phyloP scores from a whole-genome alignment of 2,113 vertebrate genomes.

The Micronycteris hirsuta region DNA sequence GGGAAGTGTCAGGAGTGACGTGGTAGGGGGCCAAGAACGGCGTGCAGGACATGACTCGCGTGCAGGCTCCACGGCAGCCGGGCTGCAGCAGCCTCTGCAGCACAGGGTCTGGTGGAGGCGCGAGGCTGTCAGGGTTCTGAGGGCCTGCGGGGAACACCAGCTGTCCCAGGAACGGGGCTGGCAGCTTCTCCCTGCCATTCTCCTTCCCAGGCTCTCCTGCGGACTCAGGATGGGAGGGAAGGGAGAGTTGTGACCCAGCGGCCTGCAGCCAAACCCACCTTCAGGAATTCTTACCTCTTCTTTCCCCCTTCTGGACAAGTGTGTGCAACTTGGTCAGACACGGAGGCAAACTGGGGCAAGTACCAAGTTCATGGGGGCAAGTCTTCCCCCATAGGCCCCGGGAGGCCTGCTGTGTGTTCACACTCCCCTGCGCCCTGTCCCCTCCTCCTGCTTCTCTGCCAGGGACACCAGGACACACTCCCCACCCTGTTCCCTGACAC shows the following conservation, averaged over 20 bases:
- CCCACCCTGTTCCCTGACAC: not conserved
- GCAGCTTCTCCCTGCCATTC: not conserved
- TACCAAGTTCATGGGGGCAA: not conserved
- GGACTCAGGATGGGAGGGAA: not conserved
- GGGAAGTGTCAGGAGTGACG: not conserved
- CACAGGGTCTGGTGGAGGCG: not conserved
- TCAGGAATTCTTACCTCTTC: not conserved
- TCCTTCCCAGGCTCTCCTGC: not conserved
- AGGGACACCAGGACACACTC: not conserved
- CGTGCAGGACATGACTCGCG: not conserved
- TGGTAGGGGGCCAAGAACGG: not conserved
- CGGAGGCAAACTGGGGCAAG: not conserved
- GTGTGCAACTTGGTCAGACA: not conserved
- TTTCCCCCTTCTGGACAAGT: not conserved
- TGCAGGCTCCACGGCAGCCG: not conserved
- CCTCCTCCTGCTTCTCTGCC: not conserved
- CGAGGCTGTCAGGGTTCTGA: not conserved
- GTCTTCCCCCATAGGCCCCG: not conserved
- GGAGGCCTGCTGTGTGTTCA: not conserved
- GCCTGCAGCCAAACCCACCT: not conserved
- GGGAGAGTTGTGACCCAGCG: not conserved
- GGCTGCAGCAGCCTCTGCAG: not conserved
- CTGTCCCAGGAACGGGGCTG: not conserved
- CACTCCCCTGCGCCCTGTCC: not conserved
- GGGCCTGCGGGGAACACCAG: not conserved